Percentiles rank a stretch among this genome's conserved stretches.
Conservation (phyloP, 2,113 vertebrate species). For the Sardina pilchardus region DNA sequence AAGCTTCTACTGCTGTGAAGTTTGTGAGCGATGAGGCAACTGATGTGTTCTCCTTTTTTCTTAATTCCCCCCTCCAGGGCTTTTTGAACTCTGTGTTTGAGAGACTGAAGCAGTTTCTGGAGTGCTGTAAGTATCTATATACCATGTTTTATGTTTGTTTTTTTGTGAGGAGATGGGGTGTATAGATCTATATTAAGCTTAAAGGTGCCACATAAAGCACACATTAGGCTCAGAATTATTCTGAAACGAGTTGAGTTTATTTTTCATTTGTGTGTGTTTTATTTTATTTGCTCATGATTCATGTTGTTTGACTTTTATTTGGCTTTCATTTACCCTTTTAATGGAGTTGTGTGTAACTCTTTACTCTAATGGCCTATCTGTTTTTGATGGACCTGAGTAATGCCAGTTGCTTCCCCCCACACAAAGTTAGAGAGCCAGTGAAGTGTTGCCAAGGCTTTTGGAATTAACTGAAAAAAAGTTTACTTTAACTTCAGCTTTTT, state of each 20-base stretch:
- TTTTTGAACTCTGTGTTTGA: conserved; percentile 93
- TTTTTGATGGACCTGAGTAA: background rate
- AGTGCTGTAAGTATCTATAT: conserved; percentile 86
- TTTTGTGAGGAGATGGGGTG: too few relatives aligned
- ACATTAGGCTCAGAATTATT: background rate
- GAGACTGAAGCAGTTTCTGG: conserved; percentile 89
- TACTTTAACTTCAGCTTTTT: too few relatives aligned
- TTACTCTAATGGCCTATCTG: background rate
- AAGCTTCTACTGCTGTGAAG: background rate
- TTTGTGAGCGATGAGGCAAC: background rate
- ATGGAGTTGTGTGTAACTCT: background rate
- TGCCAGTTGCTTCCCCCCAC: background rate
- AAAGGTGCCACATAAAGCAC: too few relatives aligned
- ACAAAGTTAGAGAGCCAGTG: background rate
- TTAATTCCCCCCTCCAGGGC: conserved; percentile 68
- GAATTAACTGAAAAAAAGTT: background rate
- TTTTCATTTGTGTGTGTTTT: background rate
- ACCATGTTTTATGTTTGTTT: too few relatives aligned
- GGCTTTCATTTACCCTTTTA: background rate
- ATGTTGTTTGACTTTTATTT: background rate
- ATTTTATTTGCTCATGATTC: background rate
- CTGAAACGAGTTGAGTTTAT: too few relatives aligned
- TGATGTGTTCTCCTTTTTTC: background rate
- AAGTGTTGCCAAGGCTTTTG: background rate
- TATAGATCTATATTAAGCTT: too few relatives aligned